Evolutionary conservation across 2,797 vertebrate genomes (phyloP).

Genomic region (Cyprinella venusta): DNA sequence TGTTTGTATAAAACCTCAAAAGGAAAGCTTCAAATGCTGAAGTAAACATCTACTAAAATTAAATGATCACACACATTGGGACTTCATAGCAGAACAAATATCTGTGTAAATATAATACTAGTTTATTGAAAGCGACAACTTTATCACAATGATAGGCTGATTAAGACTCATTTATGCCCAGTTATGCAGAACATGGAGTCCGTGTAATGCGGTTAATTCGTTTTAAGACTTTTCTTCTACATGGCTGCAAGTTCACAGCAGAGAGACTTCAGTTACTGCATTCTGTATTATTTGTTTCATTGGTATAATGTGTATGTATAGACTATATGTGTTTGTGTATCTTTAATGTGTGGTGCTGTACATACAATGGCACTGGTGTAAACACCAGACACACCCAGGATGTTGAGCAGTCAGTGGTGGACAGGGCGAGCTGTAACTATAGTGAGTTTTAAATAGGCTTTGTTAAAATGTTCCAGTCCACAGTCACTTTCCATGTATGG

Average conservation of each 20-base stretch:
- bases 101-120: not conserved
- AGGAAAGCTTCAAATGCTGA: not conserved
- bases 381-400: conserved; percentile 50
- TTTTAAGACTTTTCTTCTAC: not conserved
- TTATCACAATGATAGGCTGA: not conserved
- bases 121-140: not conserved
- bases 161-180: too few species aligned
- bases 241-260: conserved; percentile 57
- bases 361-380: conserved; percentile 26
- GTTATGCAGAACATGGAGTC: too few species aligned
- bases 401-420: conserved; percentile 39
- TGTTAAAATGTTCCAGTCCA: conserved; percentile 55
- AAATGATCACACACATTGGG: not conserved
- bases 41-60: not conserved
- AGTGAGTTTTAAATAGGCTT: conserved; percentile 58
- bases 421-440: conserved; percentile 50
- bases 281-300: conserved; percentile 11
- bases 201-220: conserved; percentile 5
- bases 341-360: not conserved
- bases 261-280: not conserved
- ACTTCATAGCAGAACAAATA: not conserved
- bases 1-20: not conserved
- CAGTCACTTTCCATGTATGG: conserved; percentile 4
- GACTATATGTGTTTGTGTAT: too few species aligned
- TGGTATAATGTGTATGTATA: not conserved